These are phyloP conservation scores for Acanthisitta chloris DNA, from an alignment of 2,113 vertebrate genomes.

Conservation along the genomic window DNA sequence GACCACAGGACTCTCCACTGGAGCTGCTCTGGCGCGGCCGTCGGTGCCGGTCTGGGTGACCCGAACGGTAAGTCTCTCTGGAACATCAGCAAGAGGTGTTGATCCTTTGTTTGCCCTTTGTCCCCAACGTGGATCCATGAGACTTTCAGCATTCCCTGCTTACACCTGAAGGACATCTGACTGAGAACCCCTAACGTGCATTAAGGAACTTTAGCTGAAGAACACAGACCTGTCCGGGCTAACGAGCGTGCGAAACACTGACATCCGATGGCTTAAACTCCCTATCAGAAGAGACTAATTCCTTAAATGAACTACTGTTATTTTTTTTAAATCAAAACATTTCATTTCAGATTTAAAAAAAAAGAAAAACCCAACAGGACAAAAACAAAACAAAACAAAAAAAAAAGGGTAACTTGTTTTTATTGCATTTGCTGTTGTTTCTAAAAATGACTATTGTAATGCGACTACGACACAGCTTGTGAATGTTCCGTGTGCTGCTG, in stretches of 20 bases:
- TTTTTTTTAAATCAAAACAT: constrained; percentile 85
- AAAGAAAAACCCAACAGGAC: not conserved
- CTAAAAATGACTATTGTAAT: constrained; percentile 90
- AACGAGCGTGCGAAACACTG: constrained; percentile 72
- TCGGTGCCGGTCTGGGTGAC: not conserved
- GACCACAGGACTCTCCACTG: constrained; percentile 74
- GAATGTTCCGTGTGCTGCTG: constrained; percentile 99
- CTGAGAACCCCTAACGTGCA: not conserved
- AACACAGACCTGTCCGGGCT: constrained; percentile 60
- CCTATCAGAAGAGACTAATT: constrained; percentile 79
- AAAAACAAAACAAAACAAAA: not conserved
- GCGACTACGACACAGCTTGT: constrained; percentile 99
- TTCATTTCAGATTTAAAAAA: constrained; percentile 88
- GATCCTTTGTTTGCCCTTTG: not conserved
- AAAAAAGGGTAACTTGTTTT: constrained; percentile 85
- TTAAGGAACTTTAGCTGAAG: constrained; percentile 68
- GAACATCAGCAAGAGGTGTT: constrained; percentile 12
- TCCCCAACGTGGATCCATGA: constrained; percentile 50
- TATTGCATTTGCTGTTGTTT: constrained; percentile 90
- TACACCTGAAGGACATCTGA: constrained; percentile 50
- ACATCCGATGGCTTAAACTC: constrained; percentile 76
- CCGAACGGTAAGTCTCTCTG: constrained; percentile 56
- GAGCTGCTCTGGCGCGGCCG: constrained; percentile 74
- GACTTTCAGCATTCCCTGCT: constrained; percentile 65
- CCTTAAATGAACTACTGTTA: constrained; percentile 82